Base-by-base conservation (phyloP, 64 coral and sea anemone species). In the Actinia tenebrosa region DNA sequence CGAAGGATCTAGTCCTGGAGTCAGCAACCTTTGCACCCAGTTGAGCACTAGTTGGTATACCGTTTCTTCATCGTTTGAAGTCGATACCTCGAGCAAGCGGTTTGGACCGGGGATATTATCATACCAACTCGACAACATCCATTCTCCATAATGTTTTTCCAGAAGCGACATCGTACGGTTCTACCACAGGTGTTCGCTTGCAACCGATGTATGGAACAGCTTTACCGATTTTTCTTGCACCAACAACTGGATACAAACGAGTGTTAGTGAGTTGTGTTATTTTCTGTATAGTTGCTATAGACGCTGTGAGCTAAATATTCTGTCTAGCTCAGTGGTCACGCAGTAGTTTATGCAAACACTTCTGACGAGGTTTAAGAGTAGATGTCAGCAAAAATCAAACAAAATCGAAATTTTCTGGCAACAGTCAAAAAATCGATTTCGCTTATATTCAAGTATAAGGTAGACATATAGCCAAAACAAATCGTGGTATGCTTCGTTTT, bases 51-150 rank as follows among this genome's bases (percentile, higher is more conserved):
- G 44, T 13, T 82, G 22, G 17, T 82, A 87, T 44, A 83, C 92
- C 15, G 82, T 89, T 69, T 90, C 71, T 87, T 94, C 91, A 16
- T 46, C 87, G 19, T 82, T 44, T 10, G 92, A 90, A 3, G 92
- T 94, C 52, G 92, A 94, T 45, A 94, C 71, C 53, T 94, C 92
- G 25, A 94, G 42, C 64, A 94, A 66, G 52, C 92, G 79, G 20
- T 94, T 86, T 16, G 92, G 92, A 7, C 92, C 92, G 7, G 92
- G 92, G 13, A 94, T 89, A 53, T 94, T 94, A 56, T 94, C 92
- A 72, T 94, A 94, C 92, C 92, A 94, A n/a, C 92, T 89, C 3
- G 92, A 94, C 43, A 94, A 23, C 92, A 94, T 90, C 92, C 92
- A 94, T 84, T 94, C 92, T 13, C 92, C 92, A 27, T 87, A 89